Evolutionary conservation across 2,888 invertebrate genomes (phyloP).

Genomic region (Pheosia tremula): DNA sequence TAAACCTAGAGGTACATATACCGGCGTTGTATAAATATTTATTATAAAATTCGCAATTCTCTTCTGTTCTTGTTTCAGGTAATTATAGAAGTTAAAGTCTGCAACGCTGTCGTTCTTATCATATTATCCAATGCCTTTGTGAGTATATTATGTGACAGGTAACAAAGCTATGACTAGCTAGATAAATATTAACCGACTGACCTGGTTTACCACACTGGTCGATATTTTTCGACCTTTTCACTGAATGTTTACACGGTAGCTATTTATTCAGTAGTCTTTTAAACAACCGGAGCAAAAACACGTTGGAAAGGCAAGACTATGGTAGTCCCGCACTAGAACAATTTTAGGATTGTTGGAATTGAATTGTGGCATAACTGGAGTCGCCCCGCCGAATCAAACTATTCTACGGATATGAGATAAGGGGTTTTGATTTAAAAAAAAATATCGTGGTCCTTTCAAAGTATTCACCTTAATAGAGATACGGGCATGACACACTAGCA

Average conservation of each 20-base stretch:
- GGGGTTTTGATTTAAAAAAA: too few species aligned
- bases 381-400: too few species aligned
- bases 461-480: too few species aligned
- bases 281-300: background rate
- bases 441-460: too few species aligned
- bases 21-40: too few species aligned
- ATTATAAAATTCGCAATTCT: background rate
- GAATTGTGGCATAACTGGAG: too few species aligned
- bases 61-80: slow-evolving; percentile 43
- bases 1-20: too few species aligned
- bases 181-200: slow-evolving; percentile 49
- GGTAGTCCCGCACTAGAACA: too few species aligned
- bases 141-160: slow-evolving; percentile 16
- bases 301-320: too few species aligned
- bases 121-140: background rate
- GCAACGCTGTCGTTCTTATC: background rate
- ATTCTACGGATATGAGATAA: too few species aligned
- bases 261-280: background rate
- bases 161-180: slow-evolving; percentile 33
- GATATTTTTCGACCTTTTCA: slow-evolving; percentile 49
- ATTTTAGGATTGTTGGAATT: too few species aligned
- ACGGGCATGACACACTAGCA: too few species aligned
- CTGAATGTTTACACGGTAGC: slow-evolving; percentile 19
- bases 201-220: slow-evolving; percentile 48
- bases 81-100: slow-evolving; percentile 10